Percentiles rank a stretch among this genome's conserved stretches.
phyloP scores from a whole-genome alignment of 2,888 invertebrate species.

The Oeneis ivallda region DNA sequence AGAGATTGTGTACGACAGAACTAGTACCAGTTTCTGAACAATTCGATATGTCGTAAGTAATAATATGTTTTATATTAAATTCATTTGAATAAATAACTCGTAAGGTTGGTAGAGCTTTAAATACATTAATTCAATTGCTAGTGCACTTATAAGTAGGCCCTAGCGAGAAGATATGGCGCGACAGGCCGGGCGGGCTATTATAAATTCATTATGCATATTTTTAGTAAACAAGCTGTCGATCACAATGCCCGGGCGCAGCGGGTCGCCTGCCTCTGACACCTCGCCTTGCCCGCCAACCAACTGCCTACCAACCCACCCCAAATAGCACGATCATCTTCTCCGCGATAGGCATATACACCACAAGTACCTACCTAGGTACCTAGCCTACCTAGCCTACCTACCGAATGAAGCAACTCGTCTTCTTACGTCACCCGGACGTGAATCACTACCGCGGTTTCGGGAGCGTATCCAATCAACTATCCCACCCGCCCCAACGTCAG shows the following conservation, averaged over 20 bases:
- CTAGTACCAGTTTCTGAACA: not conserved
- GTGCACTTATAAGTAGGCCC: slow-evolving; percentile 43
- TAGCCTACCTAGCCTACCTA: no score
- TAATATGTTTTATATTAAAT: slow-evolving; percentile 13
- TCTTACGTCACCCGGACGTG: no score
- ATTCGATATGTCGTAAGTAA: slow-evolving; percentile 14
- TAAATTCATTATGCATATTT: slow-evolving; percentile 82
- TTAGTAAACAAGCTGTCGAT: slow-evolving; percentile 82
- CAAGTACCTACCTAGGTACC: slow-evolving; percentile 9
- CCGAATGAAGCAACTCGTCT: no score
- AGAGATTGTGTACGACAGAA: no score
- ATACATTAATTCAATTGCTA: slow-evolving; percentile 31
- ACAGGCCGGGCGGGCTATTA: slow-evolving; percentile 69
- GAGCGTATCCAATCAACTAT: no score
- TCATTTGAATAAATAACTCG: slow-evolving; percentile 15
- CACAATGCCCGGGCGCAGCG: slow-evolving; percentile 75
- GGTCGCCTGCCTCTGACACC: slow-evolving; percentile 72
- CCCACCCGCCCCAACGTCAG: no score
- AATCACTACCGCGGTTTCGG: no score
- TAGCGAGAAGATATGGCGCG: slow-evolving; percentile 51
- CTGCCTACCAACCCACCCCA: slow-evolving; percentile 61
- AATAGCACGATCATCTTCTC: slow-evolving; percentile 53
- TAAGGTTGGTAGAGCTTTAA: slow-evolving; percentile 7
- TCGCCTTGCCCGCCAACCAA: slow-evolving; percentile 57
- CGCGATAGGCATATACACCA: slow-evolving; percentile 38